Conservation (phyloP, 2,113 vertebrate species). For the Felis chaus region DNA sequence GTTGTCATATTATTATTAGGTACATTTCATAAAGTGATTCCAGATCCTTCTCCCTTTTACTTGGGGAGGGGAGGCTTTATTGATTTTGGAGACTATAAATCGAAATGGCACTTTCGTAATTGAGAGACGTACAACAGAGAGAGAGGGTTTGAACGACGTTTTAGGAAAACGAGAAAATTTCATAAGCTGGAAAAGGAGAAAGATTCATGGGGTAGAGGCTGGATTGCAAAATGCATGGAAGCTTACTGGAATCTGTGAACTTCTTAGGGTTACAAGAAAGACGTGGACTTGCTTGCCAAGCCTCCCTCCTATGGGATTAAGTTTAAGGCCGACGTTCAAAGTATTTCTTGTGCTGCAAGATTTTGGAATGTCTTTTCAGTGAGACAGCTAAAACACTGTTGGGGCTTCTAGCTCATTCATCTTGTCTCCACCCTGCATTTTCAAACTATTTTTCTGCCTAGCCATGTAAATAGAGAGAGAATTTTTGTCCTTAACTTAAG, state of each 20-base stretch:
- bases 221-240: constrained; percentile 67
- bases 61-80: not conserved
- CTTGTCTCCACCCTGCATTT: not conserved
- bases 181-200: not conserved
- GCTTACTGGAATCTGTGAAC: constrained; percentile 74
- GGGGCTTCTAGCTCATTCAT: constrained; percentile 10
- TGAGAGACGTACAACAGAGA: not conserved
- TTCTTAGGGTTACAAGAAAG: constrained; percentile 74
- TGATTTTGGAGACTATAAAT: constrained; percentile 33
- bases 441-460: not conserved
- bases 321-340: constrained; percentile 58
- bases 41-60: constrained; percentile 30
- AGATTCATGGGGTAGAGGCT: constrained; percentile 37
- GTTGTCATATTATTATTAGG: constrained; percentile 47
- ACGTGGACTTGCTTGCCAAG: constrained; percentile 52
- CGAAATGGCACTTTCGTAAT: constrained; percentile 5
- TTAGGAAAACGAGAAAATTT: constrained; percentile 53
- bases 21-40: constrained; percentile 33
- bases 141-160: not conserved
- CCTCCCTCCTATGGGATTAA: constrained; percentile 73
- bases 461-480: not conserved
- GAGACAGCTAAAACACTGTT: constrained; percentile 39
- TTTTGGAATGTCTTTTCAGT: constrained; percentile 65
- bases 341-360: constrained; percentile 59
- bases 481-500: constrained; percentile 17